Base-by-base conservation (phyloP, 1,140 invertebrate genomes). In the Parasteatoda tepidariorum region DNA sequence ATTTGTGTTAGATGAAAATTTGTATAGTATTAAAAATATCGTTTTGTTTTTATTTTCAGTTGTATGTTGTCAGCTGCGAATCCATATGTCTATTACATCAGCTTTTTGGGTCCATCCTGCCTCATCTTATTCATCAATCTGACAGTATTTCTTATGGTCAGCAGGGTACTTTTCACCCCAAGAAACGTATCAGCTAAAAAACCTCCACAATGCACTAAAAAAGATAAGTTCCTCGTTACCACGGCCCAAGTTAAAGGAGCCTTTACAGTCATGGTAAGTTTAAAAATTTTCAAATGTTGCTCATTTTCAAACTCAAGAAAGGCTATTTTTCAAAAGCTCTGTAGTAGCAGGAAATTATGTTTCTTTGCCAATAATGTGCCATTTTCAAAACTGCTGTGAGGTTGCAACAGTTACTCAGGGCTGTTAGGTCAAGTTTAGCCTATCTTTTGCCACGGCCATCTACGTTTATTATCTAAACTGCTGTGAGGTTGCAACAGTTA, bases 201-300 rank as follows among this genome's bases (percentile, higher is more conserved):
- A 22, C 76, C 76, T 6, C 78, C 66, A 0, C 76, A 67, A 41
- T 68, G 64, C 30, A 33, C 30, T 18, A 83, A 78, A 28, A 71
- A 70, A 66, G 61, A 83, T 0, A 59, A 64, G n/a, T 61, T 68
- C 22, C 34, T 83, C 2, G 85, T 84, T n/a, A 84, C 83, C 13
- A 71, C 84, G 4, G 87, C 88, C 0, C 89, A 92, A 88, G 88
- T 92, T 7, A 89, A 90, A 31, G 91, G 91, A 13, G 89, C 90
- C 11, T 89, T 91, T 62, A 91, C 91, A 0, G 90, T 92, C 9
- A 90, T 91, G 89, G 88, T 82, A 71, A 61, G 5, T 13, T 38
- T 22, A 67, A 59, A n/a, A 15, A 59, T 26, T 26, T 59, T 59
- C 24, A 18, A 48, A 48, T 9, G 18, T 18, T 48, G 41, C 18